Percentiles rank a stretch among this genome's conserved stretches.
Conservation (phyloP, 2,797 vertebrate genomes). For the Alcedo quadribrachys region DNA sequence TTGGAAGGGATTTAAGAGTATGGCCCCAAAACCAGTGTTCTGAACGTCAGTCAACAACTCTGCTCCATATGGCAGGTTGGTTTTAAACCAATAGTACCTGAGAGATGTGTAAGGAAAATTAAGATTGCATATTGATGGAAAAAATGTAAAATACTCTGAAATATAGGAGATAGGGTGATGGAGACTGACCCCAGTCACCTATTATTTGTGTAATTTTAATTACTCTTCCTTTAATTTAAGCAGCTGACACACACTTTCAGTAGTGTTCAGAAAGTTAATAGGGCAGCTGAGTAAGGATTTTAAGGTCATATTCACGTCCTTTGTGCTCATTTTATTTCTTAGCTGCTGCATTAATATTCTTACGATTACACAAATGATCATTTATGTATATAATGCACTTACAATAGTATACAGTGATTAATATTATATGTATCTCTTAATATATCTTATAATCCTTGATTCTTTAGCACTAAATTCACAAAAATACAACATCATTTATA, state of each 20-base stretch:
- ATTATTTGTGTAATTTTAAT: slow-evolving; percentile 80
- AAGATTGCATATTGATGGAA: slow-evolving; percentile 75
- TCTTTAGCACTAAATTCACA: neutral
- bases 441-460: neutral
- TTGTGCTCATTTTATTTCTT: slow-evolving; percentile 69
- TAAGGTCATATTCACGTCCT: slow-evolving; percentile 66
- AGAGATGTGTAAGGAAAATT: slow-evolving; percentile 57
- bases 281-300: slow-evolving; percentile 75
- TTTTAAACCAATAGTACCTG: slow-evolving; percentile 31
- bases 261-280: slow-evolving; percentile 76
- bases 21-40: neutral
- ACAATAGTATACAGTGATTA: neutral
- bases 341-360: slow-evolving; percentile 39
- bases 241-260: slow-evolving; percentile 71
- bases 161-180: slow-evolving; percentile 67
- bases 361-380: slow-evolving; percentile 51
- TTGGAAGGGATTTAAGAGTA: neutral
- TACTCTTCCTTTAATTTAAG: slow-evolving; percentile 74
- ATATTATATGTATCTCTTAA: slow-evolving; percentile 32
- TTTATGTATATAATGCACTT: slow-evolving; percentile 43
- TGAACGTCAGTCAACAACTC: neutral
- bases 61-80: slow-evolving; percentile 3
- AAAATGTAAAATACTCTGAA: slow-evolving; percentile 72
- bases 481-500: slow-evolving; percentile 37
- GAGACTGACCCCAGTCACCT: slow-evolving; percentile 68